These are phyloP conservation scores for Tuberolachnus salignus DNA, from an alignment of 2,888 invertebrate genomes.

Conservation along the genomic window DNA sequence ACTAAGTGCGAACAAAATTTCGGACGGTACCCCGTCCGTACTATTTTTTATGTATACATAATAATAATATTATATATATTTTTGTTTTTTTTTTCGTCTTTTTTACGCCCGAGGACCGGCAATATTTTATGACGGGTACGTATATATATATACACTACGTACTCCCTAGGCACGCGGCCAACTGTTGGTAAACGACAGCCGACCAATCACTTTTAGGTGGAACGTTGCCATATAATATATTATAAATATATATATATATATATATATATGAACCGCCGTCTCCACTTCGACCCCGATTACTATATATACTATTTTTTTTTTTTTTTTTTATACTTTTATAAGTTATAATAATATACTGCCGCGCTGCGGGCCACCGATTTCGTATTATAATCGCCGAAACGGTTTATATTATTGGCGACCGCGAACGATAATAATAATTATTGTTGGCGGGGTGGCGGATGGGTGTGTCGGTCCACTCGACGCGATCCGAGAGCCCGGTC, in stretches of 20 bases:
- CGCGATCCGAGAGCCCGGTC: too few species aligned
- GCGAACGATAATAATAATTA: constrained; percentile 15
- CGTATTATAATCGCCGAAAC: constrained; percentile 45
- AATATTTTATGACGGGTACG: constrained; percentile 47
- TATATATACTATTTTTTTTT: too few species aligned
- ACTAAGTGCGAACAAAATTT: constrained; percentile 9
- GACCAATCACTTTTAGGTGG: constrained; percentile 54
- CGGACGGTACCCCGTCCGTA: background rate
- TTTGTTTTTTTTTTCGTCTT: background rate
- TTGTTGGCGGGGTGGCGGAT: background rate
- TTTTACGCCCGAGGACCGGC: constrained; percentile 3
- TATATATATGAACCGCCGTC: background rate
- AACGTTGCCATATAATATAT: constrained; percentile 42
- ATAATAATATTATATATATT: background rate
- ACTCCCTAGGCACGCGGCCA: constrained; percentile 45
- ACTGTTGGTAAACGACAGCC: constrained; percentile 56
- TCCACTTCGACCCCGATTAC: constrained; percentile 5
- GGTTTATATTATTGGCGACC: constrained; percentile 30
- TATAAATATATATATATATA: too few species aligned
- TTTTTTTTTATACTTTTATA: too few species aligned
- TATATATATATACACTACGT: too few species aligned
- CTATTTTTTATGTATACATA: constrained; percentile 17
- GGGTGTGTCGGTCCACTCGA: too few species aligned
- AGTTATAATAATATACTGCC: background rate
- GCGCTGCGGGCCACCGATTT: background rate